Evolutionary conservation across 2,888 invertebrate species (phyloP), one percentile per base, ranked within the genome.

Genomic region (Cheiracanthium punctorium): DNA sequence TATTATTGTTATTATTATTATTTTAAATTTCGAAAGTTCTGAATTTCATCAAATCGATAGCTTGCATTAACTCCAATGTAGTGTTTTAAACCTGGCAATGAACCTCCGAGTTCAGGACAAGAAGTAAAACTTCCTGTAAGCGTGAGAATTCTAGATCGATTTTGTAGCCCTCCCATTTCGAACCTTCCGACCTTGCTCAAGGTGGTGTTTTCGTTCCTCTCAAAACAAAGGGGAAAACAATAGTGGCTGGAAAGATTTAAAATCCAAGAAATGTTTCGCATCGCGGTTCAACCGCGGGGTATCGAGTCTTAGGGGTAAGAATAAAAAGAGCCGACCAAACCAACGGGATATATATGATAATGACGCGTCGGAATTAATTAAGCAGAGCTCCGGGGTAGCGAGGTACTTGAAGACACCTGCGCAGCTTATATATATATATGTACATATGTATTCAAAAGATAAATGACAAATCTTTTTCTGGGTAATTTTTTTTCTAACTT

Each of bases 301-400:
- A 71, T 64, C 71, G 43, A 48, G 28, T 77, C 65, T 77, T 67
- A 32, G 43, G 30, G 48, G 17, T 24, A 0, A 72, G 67, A 67
- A 84, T 43, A 85, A 85, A 85, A 79, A 29, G 43, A 28, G 69
- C 84, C 84, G 84, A 79, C 84, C n/a, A 67, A 79, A 65, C 28
- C 84, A 20, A 74, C 79, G 74, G 84, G 84, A 69, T 85, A 69
- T 76, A 69, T 74, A 85, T 85, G 84, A 32, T 85, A 85, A 85
- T 85, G 74, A 79, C 41, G 67, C 79, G 70, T 41, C 52, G 58
- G 84, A 85, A 85, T 85, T 79, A 79, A 85, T 84, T 77, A 84
- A 30, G 43, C 20, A 24, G 48, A 67, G 28, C 84, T 32, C 65
- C 71, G 77, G 74, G 84, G 69, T 73, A 67, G 67, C 76, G 37